Evolutionary conservation across 1,140 invertebrate genomes (phyloP).

Genomic region (Scaptomyza hsui): DNA sequence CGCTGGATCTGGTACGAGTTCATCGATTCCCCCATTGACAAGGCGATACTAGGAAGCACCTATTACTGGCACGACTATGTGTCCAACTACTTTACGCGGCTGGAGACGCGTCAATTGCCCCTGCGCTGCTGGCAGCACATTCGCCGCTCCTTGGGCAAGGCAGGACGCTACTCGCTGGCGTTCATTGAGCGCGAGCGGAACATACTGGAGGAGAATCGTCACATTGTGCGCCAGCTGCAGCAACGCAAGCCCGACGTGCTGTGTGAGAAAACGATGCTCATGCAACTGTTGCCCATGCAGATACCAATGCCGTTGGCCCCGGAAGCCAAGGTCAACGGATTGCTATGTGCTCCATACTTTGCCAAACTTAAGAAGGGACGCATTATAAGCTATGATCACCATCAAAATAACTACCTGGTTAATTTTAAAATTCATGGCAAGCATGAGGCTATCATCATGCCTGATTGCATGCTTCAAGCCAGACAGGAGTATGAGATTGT

Average conservation of each 20-base stretch:
- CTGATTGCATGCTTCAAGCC: constrained; percentile 28
- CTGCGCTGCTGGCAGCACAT: constrained; percentile 54
- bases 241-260: constrained; percentile 4
- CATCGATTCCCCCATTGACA: constrained; percentile 46
- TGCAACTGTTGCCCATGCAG: constrained; percentile 34
- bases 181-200: constrained; percentile 44
- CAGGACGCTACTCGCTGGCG: constrained; percentile 52
- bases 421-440: constrained; percentile 22
- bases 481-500: constrained; percentile 16
- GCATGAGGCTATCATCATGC: constrained; percentile 4
- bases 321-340: constrained; percentile 34
- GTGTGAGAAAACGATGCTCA: neutral
- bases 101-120: constrained; percentile 33
- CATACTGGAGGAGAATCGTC: constrained; percentile 14
- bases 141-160: constrained; percentile 51
- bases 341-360: neutral
- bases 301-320: constrained; percentile 37
- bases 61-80: constrained; percentile 41
- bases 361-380: constrained; percentile 31
- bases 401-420: constrained; percentile 36
- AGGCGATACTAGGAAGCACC: constrained; percentile 21
- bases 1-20: constrained; percentile 68
- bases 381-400: constrained; percentile 22
- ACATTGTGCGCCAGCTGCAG: constrained; percentile 42
- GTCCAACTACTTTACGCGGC: constrained; percentile 7